Evolutionary conservation across 2,797 vertebrate species (phyloP).

Genomic region (Microctenopoma lineatum): DNA sequence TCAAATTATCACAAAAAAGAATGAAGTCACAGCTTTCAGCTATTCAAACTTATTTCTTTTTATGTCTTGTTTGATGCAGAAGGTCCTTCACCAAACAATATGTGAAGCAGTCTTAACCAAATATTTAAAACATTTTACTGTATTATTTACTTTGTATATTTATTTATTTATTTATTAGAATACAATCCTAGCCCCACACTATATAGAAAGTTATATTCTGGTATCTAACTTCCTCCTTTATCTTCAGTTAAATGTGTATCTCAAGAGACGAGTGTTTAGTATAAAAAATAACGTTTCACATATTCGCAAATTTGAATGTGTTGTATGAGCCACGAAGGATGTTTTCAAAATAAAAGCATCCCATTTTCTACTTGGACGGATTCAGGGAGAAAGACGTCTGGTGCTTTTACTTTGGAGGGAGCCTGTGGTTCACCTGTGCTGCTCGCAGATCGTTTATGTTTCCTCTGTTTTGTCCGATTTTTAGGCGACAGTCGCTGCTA

Average conservation of each 20-base stretch:
- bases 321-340: fast-evolving
- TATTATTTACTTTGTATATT: neutral
- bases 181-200: neutral
- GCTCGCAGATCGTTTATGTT: neutral
- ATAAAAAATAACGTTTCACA: too few relatives aligned
- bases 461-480: neutral
- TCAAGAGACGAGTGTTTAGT: too few relatives aligned
- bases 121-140: too few relatives aligned
- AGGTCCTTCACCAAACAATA: neutral
- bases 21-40: neutral
- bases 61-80: neutral
- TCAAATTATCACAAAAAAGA: neutral
- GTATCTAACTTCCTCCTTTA: too few relatives aligned
- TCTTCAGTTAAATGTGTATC: too few relatives aligned
- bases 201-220: neutral
- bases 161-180: neutral
- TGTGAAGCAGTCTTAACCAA: neutral
- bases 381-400: neutral
- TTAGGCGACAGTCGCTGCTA: fast-evolving
- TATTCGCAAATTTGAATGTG: too few relatives aligned
- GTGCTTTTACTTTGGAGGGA: constrained; percentile 28
- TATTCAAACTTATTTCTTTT: constrained; percentile 1
- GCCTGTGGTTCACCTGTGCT: neutral
- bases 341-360: constrained; percentile 24
- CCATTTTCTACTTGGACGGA: fast-evolving